These are phyloP conservation scores for Zygogramma bicolorata DNA, from an alignment of 2,888 invertebrate genomes.

Conservation along the genomic window DNA sequence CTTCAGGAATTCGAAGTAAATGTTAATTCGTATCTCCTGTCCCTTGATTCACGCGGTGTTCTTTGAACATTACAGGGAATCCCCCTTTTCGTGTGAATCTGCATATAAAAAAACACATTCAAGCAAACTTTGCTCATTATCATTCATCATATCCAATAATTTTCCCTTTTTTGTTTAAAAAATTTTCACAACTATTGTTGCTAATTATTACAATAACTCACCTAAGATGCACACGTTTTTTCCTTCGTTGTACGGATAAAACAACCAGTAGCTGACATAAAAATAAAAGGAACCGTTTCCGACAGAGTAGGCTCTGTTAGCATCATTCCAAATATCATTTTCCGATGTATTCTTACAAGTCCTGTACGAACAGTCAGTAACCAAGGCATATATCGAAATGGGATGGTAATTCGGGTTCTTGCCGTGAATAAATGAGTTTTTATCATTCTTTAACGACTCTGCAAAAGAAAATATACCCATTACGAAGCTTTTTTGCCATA, in stretches of 20 bases:
- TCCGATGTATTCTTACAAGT: constrained; percentile 28
- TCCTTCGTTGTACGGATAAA: constrained; percentile 77
- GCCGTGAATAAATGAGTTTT: constrained; percentile 73
- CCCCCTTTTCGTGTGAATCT: too few relatives aligned
- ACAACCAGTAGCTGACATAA: constrained; percentile 79
- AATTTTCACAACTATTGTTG: too few relatives aligned
- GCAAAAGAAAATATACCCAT: constrained; percentile 46
- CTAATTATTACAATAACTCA: too few relatives aligned
- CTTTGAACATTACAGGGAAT: too few relatives aligned
- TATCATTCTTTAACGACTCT: constrained; percentile 66
- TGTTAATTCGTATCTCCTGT: too few relatives aligned
- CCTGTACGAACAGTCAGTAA: constrained; percentile 66
- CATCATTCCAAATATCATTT: constrained; percentile 2
- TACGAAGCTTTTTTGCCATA: not conserved
- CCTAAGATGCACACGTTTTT: constrained; percentile 71
- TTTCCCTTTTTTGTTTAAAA: too few relatives aligned
- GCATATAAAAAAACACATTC: too few relatives aligned
- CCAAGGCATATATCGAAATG: constrained; percentile 74
- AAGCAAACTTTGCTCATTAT: too few relatives aligned
- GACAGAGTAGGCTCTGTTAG: not conserved
- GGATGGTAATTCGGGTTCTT: constrained; percentile 69
- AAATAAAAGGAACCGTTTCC: constrained; percentile 59
- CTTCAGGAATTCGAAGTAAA: too few relatives aligned
- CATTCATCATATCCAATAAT: too few relatives aligned
- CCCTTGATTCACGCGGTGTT: too few relatives aligned